phyloP scores from a whole-genome alignment of 2,113 vertebrate genomes.

The Turdus rufiventris region DNA sequence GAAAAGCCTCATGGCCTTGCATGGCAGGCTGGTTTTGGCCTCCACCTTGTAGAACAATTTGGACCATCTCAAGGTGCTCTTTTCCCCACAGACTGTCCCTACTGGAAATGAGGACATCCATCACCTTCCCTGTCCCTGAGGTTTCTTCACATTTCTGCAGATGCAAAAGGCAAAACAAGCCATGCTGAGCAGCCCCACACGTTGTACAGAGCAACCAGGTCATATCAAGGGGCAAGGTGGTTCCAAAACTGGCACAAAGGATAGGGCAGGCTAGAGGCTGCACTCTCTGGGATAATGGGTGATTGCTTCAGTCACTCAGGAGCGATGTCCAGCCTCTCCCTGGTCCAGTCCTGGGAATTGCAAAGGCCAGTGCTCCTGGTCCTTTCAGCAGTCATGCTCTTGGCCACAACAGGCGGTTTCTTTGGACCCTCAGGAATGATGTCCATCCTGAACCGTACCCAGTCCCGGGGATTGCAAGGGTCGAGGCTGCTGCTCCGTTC shows the following conservation, averaged over 20 bases:
- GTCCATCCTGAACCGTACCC: not conserved
- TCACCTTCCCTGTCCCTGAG: not conserved
- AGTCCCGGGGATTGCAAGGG: not conserved
- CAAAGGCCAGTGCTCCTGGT: not conserved
- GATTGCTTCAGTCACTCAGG: not conserved
- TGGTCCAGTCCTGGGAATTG: not conserved
- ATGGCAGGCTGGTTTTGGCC: not conserved
- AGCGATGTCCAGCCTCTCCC: rapidly evolving
- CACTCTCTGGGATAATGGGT: not conserved
- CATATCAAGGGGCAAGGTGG: not conserved
- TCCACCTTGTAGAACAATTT: not conserved
- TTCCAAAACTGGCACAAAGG: not conserved
- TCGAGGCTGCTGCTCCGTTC: not conserved
- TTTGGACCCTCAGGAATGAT: not conserved
- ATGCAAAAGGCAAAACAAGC: not conserved
- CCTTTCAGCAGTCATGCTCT: not conserved
- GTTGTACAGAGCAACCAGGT: not conserved
- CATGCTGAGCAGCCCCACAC: not conserved
- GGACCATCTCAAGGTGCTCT: not conserved
- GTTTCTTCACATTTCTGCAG: not conserved
- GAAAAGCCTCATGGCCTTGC: not conserved
- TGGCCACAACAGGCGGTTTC: rapidly evolving
- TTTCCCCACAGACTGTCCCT: not conserved
- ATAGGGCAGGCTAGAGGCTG: not conserved
- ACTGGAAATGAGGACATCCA: not conserved